phyloP scores from a whole-genome alignment of 2,888 invertebrate genomes.

The Yponomeuta sedellus region DNA sequence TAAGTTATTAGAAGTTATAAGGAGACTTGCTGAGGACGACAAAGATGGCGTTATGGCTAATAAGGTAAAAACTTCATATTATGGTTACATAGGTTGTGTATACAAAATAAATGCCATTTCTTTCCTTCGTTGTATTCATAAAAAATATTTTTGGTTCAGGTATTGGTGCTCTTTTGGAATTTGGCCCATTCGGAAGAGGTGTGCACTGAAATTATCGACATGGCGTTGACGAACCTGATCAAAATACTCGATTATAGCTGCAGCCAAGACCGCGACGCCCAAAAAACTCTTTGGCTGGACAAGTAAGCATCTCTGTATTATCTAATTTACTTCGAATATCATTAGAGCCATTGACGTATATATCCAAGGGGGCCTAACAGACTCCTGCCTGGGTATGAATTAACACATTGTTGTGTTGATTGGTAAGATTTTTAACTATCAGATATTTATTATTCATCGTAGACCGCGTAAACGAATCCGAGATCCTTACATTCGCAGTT shows the following conservation, averaged over 20 bases:
- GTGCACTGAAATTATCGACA: slow-evolving; percentile 97
- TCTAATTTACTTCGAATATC: not conserved
- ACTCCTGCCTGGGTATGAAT: too few species aligned
- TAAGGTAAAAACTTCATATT: slow-evolving; percentile 77
- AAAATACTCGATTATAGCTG: slow-evolving; percentile 99
- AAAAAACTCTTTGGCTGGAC: slow-evolving; percentile 96
- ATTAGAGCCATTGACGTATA: too few species aligned
- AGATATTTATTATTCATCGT: too few species aligned
- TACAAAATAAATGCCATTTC: too few species aligned
- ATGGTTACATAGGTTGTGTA: too few species aligned
- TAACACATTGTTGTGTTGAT: too few species aligned
- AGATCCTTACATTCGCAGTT: too few species aligned
- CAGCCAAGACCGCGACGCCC: slow-evolving; percentile 96
- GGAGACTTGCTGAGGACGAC: slow-evolving; percentile 97
- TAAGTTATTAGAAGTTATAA: slow-evolving; percentile 94
- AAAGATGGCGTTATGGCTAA: slow-evolving; percentile 99
- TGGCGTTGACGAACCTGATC: slow-evolving; percentile 94
- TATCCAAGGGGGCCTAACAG: too few species aligned
- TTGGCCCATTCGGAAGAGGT: slow-evolving; percentile 97
- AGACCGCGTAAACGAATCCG: too few species aligned
- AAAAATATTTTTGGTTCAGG: slow-evolving; percentile 52
- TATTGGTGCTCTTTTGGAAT: slow-evolving; percentile 96
- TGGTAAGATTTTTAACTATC: too few species aligned
- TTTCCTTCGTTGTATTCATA: too few species aligned
- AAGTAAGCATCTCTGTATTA: slow-evolving; percentile 67